These are phyloP conservation scores for Selene dorsalis DNA, from an alignment of 2,797 vertebrate species.

Conservation along the genomic window DNA sequence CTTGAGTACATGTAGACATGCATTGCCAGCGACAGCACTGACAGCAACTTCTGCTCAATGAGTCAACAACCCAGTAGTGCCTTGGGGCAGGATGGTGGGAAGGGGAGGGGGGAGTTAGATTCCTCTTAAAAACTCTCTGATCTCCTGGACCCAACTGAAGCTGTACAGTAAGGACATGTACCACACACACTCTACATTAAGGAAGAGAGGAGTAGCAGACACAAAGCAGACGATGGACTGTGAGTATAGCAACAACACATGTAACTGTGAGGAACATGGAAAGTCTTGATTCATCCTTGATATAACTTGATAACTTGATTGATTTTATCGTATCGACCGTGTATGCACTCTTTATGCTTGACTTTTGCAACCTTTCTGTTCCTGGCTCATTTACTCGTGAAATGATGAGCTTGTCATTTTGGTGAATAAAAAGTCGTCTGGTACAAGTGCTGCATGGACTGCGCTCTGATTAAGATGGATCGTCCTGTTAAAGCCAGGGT, in stretches of 20 bases:
- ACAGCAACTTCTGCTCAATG: slow-evolving; percentile 54
- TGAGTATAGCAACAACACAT: neutral
- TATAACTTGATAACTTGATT: neutral
- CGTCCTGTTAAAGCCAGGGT: slow-evolving; percentile 47
- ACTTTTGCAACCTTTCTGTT: slow-evolving; percentile 37
- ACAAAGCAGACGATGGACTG: neutral
- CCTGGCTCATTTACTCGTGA: slow-evolving; percentile 48
- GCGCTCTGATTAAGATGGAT: slow-evolving; percentile 72
- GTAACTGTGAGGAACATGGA: slow-evolving; percentile 1
- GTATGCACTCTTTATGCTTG: slow-evolving; percentile 20
- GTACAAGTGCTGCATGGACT: slow-evolving; percentile 48
- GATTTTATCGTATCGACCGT: neutral
- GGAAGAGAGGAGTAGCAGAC: neutral
- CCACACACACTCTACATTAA: neutral
- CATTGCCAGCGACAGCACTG: slow-evolving; percentile 53
- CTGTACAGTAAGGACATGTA: slow-evolving; percentile 22
- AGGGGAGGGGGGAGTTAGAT: neutral
- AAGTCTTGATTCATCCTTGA: slow-evolving; percentile 3
- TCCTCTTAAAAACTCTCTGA: slow-evolving; percentile 23
- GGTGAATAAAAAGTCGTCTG: slow-evolving; percentile 50
- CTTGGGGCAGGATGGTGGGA: slow-evolving; percentile 28
- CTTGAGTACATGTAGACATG: slow-evolving; percentile 48
- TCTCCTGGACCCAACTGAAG: slow-evolving; percentile 27
- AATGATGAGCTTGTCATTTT: slow-evolving; percentile 66
- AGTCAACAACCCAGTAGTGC: slow-evolving; percentile 51